A percentile compares a stretch with the other conserved stretches of the same genome.
phyloP scores from a whole-genome alignment of 2,113 vertebrate genomes.

The Uria aalge region DNA sequence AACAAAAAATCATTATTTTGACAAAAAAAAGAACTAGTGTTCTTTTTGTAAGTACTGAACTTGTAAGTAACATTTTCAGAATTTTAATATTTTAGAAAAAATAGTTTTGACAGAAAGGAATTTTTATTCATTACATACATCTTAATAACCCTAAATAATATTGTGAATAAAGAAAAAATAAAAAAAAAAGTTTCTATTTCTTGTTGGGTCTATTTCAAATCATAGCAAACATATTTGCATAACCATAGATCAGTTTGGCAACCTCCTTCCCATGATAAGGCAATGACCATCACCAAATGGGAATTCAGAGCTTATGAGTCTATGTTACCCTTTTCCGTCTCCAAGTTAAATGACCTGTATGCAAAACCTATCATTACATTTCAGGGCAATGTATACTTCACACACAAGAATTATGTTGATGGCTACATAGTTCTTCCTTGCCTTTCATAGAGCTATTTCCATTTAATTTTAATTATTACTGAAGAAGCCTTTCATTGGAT shows the following conservation, averaged over 20 bases:
- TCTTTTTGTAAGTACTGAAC: background rate
- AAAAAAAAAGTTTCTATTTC: fast-evolving
- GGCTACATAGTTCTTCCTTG: background rate
- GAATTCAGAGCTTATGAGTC: background rate
- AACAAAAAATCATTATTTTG: background rate
- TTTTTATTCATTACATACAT: background rate
- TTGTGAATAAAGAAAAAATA: background rate
- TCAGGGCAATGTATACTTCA: background rate
- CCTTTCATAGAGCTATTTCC: background rate
- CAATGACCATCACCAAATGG: background rate
- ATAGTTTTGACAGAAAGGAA: background rate
- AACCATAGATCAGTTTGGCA: background rate
- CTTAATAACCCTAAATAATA: background rate
- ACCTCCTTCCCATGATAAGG: background rate
- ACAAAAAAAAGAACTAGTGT: background rate
- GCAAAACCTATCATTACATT: background rate
- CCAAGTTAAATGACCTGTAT: background rate
- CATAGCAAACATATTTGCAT: background rate
- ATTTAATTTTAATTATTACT: background rate
- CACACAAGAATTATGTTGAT: background rate
- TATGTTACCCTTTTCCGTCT: background rate
- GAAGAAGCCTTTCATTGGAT: background rate
- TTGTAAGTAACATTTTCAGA: background rate
- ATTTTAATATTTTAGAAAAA: background rate
- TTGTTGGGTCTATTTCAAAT: background rate